Conservation (phyloP, 1,140 invertebrate genomes). For the Danaus plexippus region DNA sequence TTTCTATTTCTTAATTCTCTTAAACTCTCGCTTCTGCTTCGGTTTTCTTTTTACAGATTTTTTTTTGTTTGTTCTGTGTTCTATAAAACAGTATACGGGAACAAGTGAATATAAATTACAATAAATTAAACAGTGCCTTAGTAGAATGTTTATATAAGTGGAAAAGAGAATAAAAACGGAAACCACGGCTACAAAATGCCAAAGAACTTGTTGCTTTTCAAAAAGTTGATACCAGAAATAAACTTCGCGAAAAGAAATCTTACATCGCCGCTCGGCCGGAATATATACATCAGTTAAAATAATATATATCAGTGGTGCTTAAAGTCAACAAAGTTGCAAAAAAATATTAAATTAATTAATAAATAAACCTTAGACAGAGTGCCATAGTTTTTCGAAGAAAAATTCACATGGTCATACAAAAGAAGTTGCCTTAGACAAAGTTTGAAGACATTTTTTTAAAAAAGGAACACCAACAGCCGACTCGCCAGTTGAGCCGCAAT, state of each 20-base stretch:
- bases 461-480: slow-evolving; percentile 44
- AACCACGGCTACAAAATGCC: slow-evolving; percentile 68
- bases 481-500: slow-evolving; percentile 53
- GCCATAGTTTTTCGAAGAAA: slow-evolving; percentile 59
- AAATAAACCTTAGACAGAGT: slow-evolving; percentile 29
- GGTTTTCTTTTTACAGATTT: slow-evolving; percentile 63
- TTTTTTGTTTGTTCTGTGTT: slow-evolving; percentile 15
- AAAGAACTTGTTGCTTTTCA: slow-evolving; percentile 65
- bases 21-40: slow-evolving; percentile 54
- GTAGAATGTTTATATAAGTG: slow-evolving; percentile 51
- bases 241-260: slow-evolving; percentile 68
- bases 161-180: slow-evolving; percentile 39
- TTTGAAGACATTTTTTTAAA: slow-evolving; percentile 33
- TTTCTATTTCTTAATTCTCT: slow-evolving; percentile 24
- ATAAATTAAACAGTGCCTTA: slow-evolving; percentile 65
- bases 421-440: slow-evolving; percentile 60
- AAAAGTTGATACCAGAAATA: slow-evolving; percentile 67
- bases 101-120: slow-evolving; percentile 50
- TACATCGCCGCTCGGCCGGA: slow-evolving; percentile 56
- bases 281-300: slow-evolving; percentile 66
- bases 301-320: slow-evolving; percentile 33
- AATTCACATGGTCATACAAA: slow-evolving; percentile 46
- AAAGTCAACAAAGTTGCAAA: slow-evolving; percentile 52
- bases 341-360: slow-evolving; percentile 23
- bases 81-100: slow-evolving; percentile 42